Percentiles rank a stretch among this genome's conserved stretches.
These are phyloP conservation scores for Periophthalmodon schlosseri DNA, from an alignment of 2,113 vertebrate genomes.

Conservation along the genomic window DNA sequence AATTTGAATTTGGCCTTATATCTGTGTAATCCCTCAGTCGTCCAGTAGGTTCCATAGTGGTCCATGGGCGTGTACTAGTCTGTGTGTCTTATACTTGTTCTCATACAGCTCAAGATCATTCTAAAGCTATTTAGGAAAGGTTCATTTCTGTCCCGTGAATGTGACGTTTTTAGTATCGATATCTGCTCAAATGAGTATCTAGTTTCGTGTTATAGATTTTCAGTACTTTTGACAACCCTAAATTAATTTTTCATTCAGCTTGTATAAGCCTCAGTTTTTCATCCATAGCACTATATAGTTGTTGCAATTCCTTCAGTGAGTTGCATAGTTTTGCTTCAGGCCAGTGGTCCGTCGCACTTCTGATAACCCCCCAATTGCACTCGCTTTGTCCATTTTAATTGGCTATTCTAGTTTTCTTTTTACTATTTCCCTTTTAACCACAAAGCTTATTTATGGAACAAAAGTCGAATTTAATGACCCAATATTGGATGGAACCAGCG, in stretches of 20 bases:
- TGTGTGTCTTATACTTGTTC: no score
- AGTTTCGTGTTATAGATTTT: no score
- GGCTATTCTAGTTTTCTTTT: constrained; percentile 23
- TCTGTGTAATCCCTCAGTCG: no score
- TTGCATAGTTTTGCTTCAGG: background rate
- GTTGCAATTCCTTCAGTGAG: background rate
- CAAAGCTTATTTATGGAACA: constrained; percentile 15
- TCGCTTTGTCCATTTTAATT: constrained; percentile 25
- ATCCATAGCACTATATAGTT: background rate
- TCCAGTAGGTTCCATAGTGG: no score
- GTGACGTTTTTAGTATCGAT: no score
- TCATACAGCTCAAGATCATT: no score
- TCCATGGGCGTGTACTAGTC: no score
- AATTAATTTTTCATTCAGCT: background rate
- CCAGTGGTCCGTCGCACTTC: background rate
- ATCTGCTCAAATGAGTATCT: no score
- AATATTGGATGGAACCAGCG: background rate
- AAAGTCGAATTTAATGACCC: background rate
- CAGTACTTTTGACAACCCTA: no score
- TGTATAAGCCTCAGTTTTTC: background rate
- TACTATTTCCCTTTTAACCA: constrained; percentile 5
- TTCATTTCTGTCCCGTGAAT: no score
- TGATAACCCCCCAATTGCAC: constrained; percentile 2
- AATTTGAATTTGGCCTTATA: no score
- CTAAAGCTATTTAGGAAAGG: no score